Base-by-base conservation (phyloP, 2,797 vertebrate species). In the Amphiprion clarkii region DNA sequence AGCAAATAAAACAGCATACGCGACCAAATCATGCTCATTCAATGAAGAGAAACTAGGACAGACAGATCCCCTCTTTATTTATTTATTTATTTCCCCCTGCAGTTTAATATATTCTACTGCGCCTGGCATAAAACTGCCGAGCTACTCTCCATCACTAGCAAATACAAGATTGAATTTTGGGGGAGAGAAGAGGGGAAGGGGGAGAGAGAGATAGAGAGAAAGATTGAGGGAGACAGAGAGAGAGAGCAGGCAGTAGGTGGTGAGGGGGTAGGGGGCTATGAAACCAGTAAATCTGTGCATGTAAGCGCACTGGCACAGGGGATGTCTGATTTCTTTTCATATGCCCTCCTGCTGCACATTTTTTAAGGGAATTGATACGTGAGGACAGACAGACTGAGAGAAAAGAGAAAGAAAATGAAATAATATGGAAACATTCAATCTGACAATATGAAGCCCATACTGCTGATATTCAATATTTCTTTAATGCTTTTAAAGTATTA, bases 161-260 rank as follows among this genome's bases (percentile, higher is more conserved):
- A 91, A 89, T 84, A 88, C 87, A 83, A 92, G 92, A 94, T 91
- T 94, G 90, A 89, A 91, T 92, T 92, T 90, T 87, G 78, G 86
- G 85, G 79, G 73, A 53, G 78, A 84, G 74, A 83, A 53, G 73
- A 83, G 31, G 64, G 61, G 54, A 63, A 42, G 68, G 80, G n/a
- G 16, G 42, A 44, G 33, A 46, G 71, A 82, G 67, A 81, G 77
- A 82, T 61, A 84, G 81, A 82, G 67, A 67, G 85, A 87, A 71
- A 81, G 83, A 91, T 76, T 74, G 81, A 81, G 77, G 55, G 70
- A 67, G 54, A 86, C 48, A 75, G 68, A 75, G 72, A 70, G 74
- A 55, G 71, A 67, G 83, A 85, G 78, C 61, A 56, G 72, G 74
- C 59, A 49, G 83, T 75, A 67, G 76, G 84, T 79, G 59, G 75